Percentiles rank a stretch among this genome's conserved stretches.
These are phyloP conservation scores for Melopsittacus undulatus DNA, from an alignment of 2,797 vertebrate species.

Conservation along the genomic window DNA sequence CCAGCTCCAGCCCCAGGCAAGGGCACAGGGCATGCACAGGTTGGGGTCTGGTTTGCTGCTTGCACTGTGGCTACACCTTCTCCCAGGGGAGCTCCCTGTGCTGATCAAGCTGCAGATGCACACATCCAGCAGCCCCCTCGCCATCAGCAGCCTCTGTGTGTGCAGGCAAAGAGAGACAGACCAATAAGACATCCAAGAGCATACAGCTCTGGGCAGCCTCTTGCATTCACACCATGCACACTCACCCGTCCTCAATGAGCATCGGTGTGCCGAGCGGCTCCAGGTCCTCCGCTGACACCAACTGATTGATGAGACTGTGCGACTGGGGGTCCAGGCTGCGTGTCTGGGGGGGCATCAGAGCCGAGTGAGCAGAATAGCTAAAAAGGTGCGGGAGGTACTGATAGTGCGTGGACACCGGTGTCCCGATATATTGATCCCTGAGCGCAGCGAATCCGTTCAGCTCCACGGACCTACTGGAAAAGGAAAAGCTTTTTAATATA, in stretches of 20 bases:
- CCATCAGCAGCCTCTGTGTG: accelerated
- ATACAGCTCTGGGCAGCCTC: neutral
- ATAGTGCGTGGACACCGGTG: constrained; percentile 90
- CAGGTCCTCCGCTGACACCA: constrained; percentile 93
- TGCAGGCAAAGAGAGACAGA: no score
- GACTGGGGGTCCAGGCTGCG: constrained; percentile 93
- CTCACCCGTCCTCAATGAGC: constrained; percentile 98
- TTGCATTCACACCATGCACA: neutral
- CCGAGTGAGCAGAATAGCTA: constrained; percentile 88
- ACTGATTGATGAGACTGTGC: constrained; percentile 90
- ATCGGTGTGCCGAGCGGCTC: constrained; percentile 91
- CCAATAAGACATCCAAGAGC: neutral
- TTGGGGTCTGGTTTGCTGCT: neutral
- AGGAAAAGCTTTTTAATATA: neutral
- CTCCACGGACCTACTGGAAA: constrained; percentile 89
- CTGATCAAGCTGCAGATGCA: accelerated
- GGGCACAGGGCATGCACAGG: neutral
- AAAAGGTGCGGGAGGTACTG: constrained; percentile 97
- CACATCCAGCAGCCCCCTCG: accelerated
- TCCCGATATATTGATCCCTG: constrained; percentile 95
- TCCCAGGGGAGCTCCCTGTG: accelerated
- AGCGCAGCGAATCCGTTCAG: constrained; percentile 94
- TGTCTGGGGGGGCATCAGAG: constrained; percentile 86
- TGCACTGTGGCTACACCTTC: accelerated
- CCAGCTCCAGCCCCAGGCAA: neutral